Percentiles rank a stretch among this genome's conserved stretches.
phyloP scores from a whole-genome alignment of 1,140 invertebrate species.

The Steinernema feltiae region DNA sequence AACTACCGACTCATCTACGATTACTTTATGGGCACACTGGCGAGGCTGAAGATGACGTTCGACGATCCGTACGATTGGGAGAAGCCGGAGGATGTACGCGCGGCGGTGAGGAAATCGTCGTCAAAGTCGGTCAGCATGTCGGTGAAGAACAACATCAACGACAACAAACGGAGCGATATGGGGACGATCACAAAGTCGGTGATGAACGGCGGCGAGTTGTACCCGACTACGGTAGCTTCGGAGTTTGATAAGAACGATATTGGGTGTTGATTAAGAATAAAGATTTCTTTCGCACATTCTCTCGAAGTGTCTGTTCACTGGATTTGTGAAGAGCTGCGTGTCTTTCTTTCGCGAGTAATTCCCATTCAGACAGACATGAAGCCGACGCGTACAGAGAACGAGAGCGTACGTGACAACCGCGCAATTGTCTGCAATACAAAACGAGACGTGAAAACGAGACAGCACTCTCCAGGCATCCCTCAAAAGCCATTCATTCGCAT shows the following conservation, averaged over 20 bases:
- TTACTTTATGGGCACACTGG: neutral
- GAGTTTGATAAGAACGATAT: conserved; percentile 10
- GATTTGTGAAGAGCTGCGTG: too few relatives aligned
- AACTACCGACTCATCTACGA: conserved; percentile 13
- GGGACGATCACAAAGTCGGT: neutral
- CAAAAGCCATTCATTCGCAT: too few relatives aligned
- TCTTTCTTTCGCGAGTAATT: too few relatives aligned
- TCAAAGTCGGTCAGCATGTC: neutral
- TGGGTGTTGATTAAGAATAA: neutral
- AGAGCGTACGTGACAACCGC: too few relatives aligned
- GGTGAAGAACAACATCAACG: neutral
- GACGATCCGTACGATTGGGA: conserved; percentile 6
- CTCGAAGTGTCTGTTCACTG: too few relatives aligned
- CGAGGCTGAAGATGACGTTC: neutral
- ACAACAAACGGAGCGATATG: neutral
- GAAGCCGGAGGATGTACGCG: neutral
- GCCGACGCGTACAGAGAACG: too few relatives aligned
- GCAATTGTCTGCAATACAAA: too few relatives aligned
- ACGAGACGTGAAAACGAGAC: too few relatives aligned
- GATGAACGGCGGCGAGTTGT: neutral
- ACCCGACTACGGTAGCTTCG: neutral
- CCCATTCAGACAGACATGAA: too few relatives aligned
- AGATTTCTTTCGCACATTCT: neutral
- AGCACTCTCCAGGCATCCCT: too few relatives aligned
- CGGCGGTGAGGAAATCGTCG: neutral